Evolutionary conservation across 1,140 invertebrate genomes (phyloP).

Genomic region (Diabrotica undecimpunctata): DNA sequence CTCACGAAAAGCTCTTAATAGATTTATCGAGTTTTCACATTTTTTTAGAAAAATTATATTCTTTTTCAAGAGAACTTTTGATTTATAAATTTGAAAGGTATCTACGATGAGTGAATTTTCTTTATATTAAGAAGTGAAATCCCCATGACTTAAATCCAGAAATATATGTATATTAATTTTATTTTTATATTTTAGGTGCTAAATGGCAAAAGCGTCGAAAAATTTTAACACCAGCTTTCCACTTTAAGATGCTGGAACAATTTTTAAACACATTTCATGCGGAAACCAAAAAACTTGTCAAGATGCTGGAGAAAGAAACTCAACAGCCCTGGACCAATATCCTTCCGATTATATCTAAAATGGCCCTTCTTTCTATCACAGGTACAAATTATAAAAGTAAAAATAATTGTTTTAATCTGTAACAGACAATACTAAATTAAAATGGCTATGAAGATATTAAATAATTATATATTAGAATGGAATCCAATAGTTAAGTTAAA

Average conservation of each 20-base stretch:
- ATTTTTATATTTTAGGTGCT: constrained; percentile 50
- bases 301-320: constrained; percentile 29
- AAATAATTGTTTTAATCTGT: background rate
- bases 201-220: constrained; percentile 77
- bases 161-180: background rate
- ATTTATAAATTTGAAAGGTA: no score
- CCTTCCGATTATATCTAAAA: constrained; percentile 12
- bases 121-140: no score
- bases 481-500: no score
- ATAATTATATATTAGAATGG: no score
- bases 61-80: no score
- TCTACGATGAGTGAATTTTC: no score
- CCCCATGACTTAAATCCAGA: background rate
- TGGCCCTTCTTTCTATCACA: constrained; percentile 22
- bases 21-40: no score
- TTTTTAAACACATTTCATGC: constrained; percentile 72
- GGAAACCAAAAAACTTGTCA: constrained; percentile 56
- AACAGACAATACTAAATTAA: no score
- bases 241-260: constrained; percentile 81
- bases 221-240: constrained; percentile 84
- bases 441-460: no score
- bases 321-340: constrained; percentile 15
- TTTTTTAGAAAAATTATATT: no score
- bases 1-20: no score
- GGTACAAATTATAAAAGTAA: constrained; percentile 28